Percentiles rank a stretch among this genome's conserved stretches.
Conservation (phyloP, 2,888 invertebrate genomes). For the Eupithecia subfuscata region DNA sequence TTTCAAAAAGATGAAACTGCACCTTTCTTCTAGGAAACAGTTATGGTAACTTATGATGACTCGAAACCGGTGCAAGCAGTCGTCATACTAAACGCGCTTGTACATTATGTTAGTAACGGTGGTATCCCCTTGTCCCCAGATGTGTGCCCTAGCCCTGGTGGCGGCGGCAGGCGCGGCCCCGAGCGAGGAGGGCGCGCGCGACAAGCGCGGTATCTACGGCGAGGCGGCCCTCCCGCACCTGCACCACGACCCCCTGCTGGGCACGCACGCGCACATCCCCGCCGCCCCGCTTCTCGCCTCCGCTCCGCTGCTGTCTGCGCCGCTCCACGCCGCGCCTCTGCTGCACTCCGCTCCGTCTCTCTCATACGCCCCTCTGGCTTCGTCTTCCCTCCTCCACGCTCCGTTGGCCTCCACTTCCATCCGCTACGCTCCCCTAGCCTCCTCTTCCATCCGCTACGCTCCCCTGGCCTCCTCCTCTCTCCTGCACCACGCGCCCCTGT, state of each 20-base stretch:
- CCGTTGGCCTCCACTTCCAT: conserved; percentile 24
- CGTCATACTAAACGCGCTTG: background rate
- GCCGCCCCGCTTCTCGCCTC: background rate
- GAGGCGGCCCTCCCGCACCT: conserved; percentile 52
- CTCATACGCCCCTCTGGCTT: conserved; percentile 21
- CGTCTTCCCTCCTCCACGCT: conserved; percentile 25
- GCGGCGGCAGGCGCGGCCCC: conserved; percentile 53
- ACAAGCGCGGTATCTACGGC: conserved; percentile 64
- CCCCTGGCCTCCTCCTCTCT: conserved; percentile 35
- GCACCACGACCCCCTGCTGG: conserved; percentile 40
- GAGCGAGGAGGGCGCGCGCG: conserved; percentile 48
- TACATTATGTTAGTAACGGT: background rate
- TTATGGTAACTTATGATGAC: background rate
- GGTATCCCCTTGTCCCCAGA: conserved; percentile 41
- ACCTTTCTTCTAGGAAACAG: background rate
- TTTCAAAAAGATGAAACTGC: background rate
- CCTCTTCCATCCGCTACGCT: conserved; percentile 35
- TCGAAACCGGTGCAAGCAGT: background rate
- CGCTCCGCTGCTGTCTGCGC: conserved; percentile 13
- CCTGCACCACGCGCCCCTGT: conserved; percentile 16
- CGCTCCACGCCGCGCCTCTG: conserved; percentile 21
- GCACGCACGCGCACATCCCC: conserved; percentile 35
- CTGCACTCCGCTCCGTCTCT: conserved; percentile 24
- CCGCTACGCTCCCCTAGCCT: conserved; percentile 33
- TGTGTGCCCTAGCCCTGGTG: conserved; percentile 53